These are phyloP conservation scores for Trachelus iudaicus DNA, from an alignment of 2,888 invertebrate genomes.

Conservation along the genomic window DNA sequence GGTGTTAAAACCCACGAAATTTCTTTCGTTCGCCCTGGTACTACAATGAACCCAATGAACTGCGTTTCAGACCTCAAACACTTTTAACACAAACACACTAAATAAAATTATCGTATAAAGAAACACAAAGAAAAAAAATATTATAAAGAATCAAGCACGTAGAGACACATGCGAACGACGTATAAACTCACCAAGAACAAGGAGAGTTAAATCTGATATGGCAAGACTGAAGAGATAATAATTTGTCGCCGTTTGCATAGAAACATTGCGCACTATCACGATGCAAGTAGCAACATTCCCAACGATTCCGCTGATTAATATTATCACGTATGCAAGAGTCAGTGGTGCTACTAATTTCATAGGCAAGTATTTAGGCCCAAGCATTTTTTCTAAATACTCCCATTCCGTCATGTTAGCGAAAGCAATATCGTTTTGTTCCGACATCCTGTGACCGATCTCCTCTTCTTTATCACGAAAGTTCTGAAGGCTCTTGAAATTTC, in stretches of 20 bases:
- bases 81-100: too few species aligned
- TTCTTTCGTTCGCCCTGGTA: neutral
- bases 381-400: constrained; percentile 57
- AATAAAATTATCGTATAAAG: neutral
- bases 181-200: constrained; percentile 80
- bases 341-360: constrained; percentile 66
- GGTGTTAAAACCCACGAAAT: neutral
- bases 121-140: neutral
- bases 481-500: neutral
- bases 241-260: constrained; percentile 92
- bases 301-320: constrained; percentile 85
- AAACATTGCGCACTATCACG: constrained; percentile 82
- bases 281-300: constrained; percentile 88
- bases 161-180: neutral
- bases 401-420: constrained; percentile 54
- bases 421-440: neutral
- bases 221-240: constrained; percentile 92
- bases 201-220: constrained; percentile 83
- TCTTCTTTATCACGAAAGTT: neutral
- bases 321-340: constrained; percentile 77
- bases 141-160: neutral
- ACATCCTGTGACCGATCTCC: neutral
- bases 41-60: neutral
- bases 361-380: constrained; percentile 66
- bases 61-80: neutral